Conservation (phyloP, 1,140 invertebrate species). For the Drosophila murphyi region DNA sequence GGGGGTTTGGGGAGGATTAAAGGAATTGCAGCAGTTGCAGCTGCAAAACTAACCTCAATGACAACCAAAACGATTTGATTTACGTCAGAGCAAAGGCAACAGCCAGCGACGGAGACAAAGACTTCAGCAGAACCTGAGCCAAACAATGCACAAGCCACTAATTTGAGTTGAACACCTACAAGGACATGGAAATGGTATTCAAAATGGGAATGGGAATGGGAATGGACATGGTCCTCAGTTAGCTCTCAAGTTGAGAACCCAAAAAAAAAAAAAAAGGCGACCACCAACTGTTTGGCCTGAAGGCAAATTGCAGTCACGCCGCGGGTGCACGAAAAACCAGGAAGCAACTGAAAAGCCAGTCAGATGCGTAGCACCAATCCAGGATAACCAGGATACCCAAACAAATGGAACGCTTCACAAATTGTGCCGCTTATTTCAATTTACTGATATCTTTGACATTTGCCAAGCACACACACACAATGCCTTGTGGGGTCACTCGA, state of each 20-base stretch:
- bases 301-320: slow-evolving; percentile 73
- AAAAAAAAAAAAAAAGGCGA: slow-evolving; percentile 40
- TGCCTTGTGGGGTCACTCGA: slow-evolving; percentile 10
- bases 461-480: slow-evolving; percentile 10
- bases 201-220: slow-evolving; percentile 37
- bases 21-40: slow-evolving; percentile 47
- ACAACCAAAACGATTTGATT: slow-evolving; percentile 67
- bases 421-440: slow-evolving; percentile 57
- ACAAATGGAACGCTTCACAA: slow-evolving; percentile 40
- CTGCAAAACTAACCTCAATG: slow-evolving; percentile 56
- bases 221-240: slow-evolving; percentile 13
- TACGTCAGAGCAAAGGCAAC: not conserved
- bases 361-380: slow-evolving; percentile 44
- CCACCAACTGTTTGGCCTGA: slow-evolving; percentile 67
- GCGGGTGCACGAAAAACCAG: slow-evolving; percentile 55
- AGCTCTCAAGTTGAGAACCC: slow-evolving; percentile 35
- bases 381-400: slow-evolving; percentile 31
- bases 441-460: slow-evolving; percentile 36
- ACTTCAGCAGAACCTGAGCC: slow-evolving; percentile 4
- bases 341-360: slow-evolving; percentile 31
- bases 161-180: slow-evolving; percentile 79
- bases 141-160: slow-evolving; percentile 68
- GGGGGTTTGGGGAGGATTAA: not conserved
- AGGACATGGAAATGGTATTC: slow-evolving; percentile 45
- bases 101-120: not conserved